These are phyloP conservation scores for Celastrina argiolus DNA, from an alignment of 2,888 invertebrate genomes.

Conservation along the genomic window DNA sequence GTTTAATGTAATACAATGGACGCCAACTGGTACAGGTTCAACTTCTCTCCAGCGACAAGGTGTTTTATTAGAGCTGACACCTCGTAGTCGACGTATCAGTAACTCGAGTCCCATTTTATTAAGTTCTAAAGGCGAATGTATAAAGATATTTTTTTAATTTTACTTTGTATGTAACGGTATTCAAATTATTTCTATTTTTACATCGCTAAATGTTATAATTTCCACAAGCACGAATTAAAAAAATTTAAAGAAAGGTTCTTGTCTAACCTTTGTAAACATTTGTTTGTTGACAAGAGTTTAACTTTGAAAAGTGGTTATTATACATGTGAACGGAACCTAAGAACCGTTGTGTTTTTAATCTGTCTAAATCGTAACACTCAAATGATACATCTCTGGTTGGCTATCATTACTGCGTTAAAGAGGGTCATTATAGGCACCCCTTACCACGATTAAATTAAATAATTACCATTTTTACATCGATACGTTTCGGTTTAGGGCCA, in stretches of 20 bases:
- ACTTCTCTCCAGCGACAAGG: conserved; percentile 11
- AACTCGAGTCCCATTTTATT: neutral
- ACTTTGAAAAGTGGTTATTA: neutral
- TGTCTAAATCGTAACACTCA: conserved; percentile 6
- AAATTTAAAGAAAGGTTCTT: no score
- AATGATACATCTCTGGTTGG: neutral
- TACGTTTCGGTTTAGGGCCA: conserved; percentile 51
- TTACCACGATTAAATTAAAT: conserved; percentile 54
- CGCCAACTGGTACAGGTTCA: conserved; percentile 10
- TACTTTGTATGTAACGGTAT: no score
- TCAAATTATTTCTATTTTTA: no score
- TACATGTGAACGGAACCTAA: neutral
- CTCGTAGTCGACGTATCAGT: neutral
- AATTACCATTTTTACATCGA: conserved; percentile 57
- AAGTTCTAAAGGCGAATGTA: neutral
- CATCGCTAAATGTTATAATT: no score
- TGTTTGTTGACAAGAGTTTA: neutral
- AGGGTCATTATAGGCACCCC: conserved; percentile 7
- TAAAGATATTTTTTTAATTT: neutral
- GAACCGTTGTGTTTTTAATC: neutral
- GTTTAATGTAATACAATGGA: conserved; percentile 16
- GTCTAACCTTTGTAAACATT: neutral
- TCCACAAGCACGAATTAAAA: no score
- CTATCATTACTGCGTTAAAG: conserved; percentile 15
- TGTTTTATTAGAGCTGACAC: conserved; percentile 17